A percentile compares a stretch with the other conserved stretches of the same genome.
These are phyloP conservation scores for Lasioglossum baleicum DNA, from an alignment of 1,140 invertebrate genomes.

Conservation along the genomic window DNA sequence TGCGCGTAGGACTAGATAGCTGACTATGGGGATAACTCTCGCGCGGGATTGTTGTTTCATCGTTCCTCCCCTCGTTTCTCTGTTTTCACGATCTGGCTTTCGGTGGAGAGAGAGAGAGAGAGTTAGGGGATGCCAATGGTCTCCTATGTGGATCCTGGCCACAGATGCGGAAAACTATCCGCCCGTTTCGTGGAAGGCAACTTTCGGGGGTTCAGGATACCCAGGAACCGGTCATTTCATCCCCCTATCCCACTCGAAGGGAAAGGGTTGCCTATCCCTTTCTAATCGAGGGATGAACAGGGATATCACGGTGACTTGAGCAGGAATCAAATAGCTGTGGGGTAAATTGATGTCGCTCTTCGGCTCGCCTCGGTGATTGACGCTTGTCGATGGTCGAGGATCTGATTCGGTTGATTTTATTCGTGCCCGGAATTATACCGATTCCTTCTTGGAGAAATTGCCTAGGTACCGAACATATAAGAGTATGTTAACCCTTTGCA, in stretches of 20 bases:
- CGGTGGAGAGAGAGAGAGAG: constrained; percentile 6
- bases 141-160: constrained; percentile 54
- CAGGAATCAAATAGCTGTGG: constrained; percentile 16
- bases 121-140: constrained; percentile 48
- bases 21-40: constrained; percentile 60
- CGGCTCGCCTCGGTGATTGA: constrained; percentile 13
- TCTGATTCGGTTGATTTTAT: not conserved
- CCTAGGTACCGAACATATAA: too few species aligned
- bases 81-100: not conserved
- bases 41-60: constrained; percentile 69
- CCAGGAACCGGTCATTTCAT: constrained; percentile 3
- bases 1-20: constrained; percentile 45
- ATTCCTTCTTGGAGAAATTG: not conserved
- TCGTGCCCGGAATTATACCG: not conserved
- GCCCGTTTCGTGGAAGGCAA: constrained; percentile 8
- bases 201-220: not conserved
- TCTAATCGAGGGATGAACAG: constrained; percentile 29
- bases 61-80: constrained; percentile 5
- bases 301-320: constrained; percentile 33
- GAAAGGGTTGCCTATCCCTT: constrained; percentile 31
- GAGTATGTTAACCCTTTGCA: too few species aligned
- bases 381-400: not conserved
- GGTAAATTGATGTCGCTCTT: constrained; percentile 21
- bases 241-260: not conserved
- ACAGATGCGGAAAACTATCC: constrained; percentile 74